A percentile compares a stretch with the other conserved stretches of the same genome.
phyloP scores from a whole-genome alignment of 2,113 vertebrate species.

The Neolamprologus longior region DNA sequence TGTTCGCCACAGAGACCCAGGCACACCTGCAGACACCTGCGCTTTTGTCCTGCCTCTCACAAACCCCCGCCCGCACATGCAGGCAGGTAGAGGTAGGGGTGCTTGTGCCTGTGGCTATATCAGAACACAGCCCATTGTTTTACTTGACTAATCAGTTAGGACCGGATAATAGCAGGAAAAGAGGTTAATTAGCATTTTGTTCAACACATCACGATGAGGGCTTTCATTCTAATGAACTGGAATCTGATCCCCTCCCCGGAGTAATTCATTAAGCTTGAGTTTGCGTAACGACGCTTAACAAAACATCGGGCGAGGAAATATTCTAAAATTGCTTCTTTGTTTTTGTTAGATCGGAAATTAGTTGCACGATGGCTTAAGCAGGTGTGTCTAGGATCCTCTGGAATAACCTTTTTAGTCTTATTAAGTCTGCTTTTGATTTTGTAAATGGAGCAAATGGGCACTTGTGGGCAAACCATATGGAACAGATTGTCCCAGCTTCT shows the following conservation, averaged over 20 bases:
- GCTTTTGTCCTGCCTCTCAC: slow-evolving; percentile 56
- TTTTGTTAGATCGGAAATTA: background rate
- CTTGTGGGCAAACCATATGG: slow-evolving; percentile 52
- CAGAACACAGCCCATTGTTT: slow-evolving; percentile 50
- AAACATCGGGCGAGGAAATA: slow-evolving; percentile 4
- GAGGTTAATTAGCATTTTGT: slow-evolving; percentile 36
- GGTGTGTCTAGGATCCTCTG: slow-evolving; percentile 10
- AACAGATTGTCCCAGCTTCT: slow-evolving; percentile 62
- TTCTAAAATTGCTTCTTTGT: slow-evolving; percentile 11
- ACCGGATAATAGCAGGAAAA: slow-evolving; percentile 44
- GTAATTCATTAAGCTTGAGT: slow-evolving; percentile 13
- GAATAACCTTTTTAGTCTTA: background rate
- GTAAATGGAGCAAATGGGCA: slow-evolving; percentile 30
- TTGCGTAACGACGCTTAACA: slow-evolving; percentile 2
- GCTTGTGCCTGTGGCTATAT: slow-evolving; percentile 41
- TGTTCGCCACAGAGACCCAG: slow-evolving; percentile 8
- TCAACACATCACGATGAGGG: slow-evolving; percentile 10
- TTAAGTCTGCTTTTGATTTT: slow-evolving; percentile 8
- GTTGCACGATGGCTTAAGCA: slow-evolving; percentile 30
- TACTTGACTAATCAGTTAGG: slow-evolving; percentile 15
- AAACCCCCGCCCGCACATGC: background rate
- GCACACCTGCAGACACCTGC: slow-evolving; percentile 74
- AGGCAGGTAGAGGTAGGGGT: background rate
- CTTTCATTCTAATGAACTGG: background rate
- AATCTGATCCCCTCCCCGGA: background rate